phyloP scores from a whole-genome alignment of 2,888 invertebrate species.

The Arenicola marina region DNA sequence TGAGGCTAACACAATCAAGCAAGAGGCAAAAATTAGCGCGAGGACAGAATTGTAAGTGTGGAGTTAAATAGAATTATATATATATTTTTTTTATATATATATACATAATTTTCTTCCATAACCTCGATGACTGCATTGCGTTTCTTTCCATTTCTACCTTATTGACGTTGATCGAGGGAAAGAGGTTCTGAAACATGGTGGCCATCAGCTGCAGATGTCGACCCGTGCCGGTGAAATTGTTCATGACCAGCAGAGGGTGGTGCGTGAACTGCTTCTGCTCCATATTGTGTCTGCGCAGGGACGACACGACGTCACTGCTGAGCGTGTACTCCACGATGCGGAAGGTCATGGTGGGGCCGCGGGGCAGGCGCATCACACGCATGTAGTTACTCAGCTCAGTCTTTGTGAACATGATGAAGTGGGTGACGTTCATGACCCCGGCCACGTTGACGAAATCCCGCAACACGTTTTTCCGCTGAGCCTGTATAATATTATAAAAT shows the following conservation, averaged over 20 bases:
- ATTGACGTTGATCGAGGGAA: constrained; percentile 93
- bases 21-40: too few species aligned
- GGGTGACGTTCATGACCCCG: constrained; percentile 88
- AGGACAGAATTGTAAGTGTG: too few species aligned
- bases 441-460: constrained; percentile 94
- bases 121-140: too few species aligned
- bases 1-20: too few species aligned
- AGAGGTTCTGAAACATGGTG: constrained; percentile 97
- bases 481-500: constrained; percentile 64
- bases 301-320: constrained; percentile 82
- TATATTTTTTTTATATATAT: too few species aligned
- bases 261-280: constrained; percentile 74
- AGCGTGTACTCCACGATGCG: constrained; percentile 74
- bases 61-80: too few species aligned
- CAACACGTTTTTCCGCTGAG: constrained; percentile 86
- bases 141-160: constrained; percentile 69
- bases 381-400: constrained; percentile 77
- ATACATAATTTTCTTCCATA: too few species aligned
- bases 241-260: constrained; percentile 82
- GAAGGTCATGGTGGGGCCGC: constrained; percentile 92
- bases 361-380: constrained; percentile 80
- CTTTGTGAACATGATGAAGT: constrained; percentile 87
- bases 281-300: constrained; percentile 75
- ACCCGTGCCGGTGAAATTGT: constrained; percentile 81
- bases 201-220: constrained; percentile 74